These are phyloP conservation scores for Malurus splendens DNA, from an alignment of 2,797 vertebrate genomes.

Conservation along the genomic window DNA sequence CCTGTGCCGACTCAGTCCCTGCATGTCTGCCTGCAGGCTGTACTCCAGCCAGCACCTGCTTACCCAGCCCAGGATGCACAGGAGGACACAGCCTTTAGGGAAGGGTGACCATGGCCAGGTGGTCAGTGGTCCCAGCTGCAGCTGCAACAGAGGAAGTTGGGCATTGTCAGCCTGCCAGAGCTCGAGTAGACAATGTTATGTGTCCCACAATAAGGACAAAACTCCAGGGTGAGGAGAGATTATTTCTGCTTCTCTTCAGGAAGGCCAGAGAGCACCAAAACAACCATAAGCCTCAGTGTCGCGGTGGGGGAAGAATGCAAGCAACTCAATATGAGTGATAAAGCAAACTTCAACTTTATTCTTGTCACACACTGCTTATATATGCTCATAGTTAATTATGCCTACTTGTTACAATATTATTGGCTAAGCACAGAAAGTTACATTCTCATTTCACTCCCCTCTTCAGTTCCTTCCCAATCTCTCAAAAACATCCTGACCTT, in stretches of 20 bases:
- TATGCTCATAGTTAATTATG: too few relatives aligned
- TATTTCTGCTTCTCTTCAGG: background rate
- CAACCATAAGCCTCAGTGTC: background rate
- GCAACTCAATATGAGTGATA: too few relatives aligned
- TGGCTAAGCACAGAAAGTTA: too few relatives aligned
- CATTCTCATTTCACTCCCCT: too few relatives aligned
- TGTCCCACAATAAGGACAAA: background rate
- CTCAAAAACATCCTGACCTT: too few relatives aligned
- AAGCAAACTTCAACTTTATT: too few relatives aligned
- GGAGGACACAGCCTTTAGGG: background rate
- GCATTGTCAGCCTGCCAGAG: background rate
- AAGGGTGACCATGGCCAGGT: background rate
- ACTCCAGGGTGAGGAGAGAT: background rate
- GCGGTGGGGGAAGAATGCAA: too few relatives aligned
- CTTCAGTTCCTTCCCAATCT: too few relatives aligned
- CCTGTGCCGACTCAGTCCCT: background rate
- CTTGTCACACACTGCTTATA: too few relatives aligned
- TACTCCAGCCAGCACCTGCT: background rate
- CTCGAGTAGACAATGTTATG: background rate
- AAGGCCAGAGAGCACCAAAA: background rate
- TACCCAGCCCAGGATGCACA: background rate
- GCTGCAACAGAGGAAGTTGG: accelerated
- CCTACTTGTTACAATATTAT: too few relatives aligned
- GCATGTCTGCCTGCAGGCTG: background rate
- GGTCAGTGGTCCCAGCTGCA: background rate